phyloP scores from a whole-genome alignment of 2,888 invertebrate genomes.

The Peribatodes rhomboidaria region DNA sequence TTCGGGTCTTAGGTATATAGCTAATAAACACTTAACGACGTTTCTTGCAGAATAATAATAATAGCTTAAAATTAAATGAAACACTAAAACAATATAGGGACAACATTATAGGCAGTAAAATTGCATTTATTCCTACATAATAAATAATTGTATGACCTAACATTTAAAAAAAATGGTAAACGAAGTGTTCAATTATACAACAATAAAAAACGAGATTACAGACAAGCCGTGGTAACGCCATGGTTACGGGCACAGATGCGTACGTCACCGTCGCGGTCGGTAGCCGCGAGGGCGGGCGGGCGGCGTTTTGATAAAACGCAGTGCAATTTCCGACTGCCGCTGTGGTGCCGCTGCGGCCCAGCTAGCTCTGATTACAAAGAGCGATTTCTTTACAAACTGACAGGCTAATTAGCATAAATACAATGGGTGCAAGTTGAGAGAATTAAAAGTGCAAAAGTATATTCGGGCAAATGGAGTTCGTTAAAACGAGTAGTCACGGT shows the following conservation, averaged over 20 bases:
- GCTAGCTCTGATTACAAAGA: constrained; percentile 42
- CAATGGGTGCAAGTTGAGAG: constrained; percentile 19
- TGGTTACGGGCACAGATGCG: constrained; percentile 63
- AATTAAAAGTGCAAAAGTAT: not conserved
- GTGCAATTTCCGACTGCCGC: constrained; percentile 69
- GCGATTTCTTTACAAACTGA: constrained; percentile 29
- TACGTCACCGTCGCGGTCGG: constrained; percentile 50
- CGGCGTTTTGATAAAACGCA: constrained; percentile 75
- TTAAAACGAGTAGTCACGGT: too few species aligned
- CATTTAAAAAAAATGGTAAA: not conserved
- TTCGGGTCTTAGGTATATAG: too few species aligned
- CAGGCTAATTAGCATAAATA: constrained; percentile 22
- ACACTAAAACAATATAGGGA: too few species aligned
- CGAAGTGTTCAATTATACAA: not conserved
- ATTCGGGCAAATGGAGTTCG: not conserved
- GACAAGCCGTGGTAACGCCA: constrained; percentile 23
- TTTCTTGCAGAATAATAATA: too few species aligned
- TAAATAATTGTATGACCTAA: too few species aligned
- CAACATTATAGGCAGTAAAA: too few species aligned
- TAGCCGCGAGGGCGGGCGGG: constrained; percentile 50
- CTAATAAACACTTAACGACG: too few species aligned
- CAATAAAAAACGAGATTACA: constrained; percentile 24
- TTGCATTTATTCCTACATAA: too few species aligned
- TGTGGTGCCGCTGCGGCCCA: constrained; percentile 49
- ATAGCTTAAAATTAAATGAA: too few species aligned